Base-by-base conservation (phyloP, 2,797 vertebrate species). In the Melanotaenia nigrans region DNA sequence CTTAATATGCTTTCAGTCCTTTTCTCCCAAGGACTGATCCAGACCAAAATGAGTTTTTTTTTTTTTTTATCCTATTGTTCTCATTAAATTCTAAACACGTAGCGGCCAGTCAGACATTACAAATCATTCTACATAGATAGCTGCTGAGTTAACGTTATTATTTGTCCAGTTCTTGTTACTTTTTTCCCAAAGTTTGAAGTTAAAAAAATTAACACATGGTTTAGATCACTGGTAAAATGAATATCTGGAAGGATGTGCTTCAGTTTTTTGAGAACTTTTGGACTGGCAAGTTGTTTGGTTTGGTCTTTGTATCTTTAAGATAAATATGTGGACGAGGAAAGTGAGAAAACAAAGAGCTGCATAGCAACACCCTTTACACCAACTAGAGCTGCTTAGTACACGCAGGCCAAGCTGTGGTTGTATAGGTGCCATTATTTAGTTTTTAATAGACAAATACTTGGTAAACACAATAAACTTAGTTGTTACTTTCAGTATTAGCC, bases 51-150 rank as follows among this genome's bases (percentile, higher is more conserved):
- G 47, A 49, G 42, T 77, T 61, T 24, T 24, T 28, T 28, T 28
- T 28, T 28, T 28, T 28, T 28, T 28, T 71, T 66, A 38, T 78
- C 60, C 60, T 70, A 59, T 13, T 16, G 14, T 65, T 47, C 20
- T 16, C 2, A 35, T 33, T 54, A 61, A 77, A 67, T 76, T 68
- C 65, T 68, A 71, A 65, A 73, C 45, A 22, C 7, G 36, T 64
- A 68, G 30, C 58, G 45, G 61, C 54, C 45, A 65, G 64, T 73
- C 55, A 78, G 75, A 66, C 73, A 65, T 65, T 32, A 35, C 33
- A 64, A 71, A 66, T 67, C 55, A 24, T 20, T 4, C 30, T 40
- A 61, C 1, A 4, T 53, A 78, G 20, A 56, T 65, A 53, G 38
- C 63, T 54, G 8, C 68, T 55, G 62, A 63, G 33, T 78, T 51